Percentiles rank a stretch among this genome's conserved stretches.
Conservation (phyloP, 2,113 vertebrate species). For the Colinus virginianus region DNA sequence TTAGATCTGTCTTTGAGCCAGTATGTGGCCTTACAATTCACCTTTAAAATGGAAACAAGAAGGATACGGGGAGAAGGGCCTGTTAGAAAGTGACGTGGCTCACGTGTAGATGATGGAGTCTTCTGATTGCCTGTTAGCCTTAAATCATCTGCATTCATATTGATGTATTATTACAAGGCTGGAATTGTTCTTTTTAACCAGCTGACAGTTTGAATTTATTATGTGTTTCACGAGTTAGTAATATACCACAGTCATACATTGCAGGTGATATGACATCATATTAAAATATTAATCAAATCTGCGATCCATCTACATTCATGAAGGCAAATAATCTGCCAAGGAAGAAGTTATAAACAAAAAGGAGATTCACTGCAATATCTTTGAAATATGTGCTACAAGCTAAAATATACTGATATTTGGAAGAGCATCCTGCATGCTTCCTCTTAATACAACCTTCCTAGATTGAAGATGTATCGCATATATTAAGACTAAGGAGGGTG, state of each 20-base stretch:
- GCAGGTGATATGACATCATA: neutral
- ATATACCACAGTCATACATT: neutral
- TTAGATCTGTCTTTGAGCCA: neutral
- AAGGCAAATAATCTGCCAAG: constrained; percentile 4
- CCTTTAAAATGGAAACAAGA: neutral
- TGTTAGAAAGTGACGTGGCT: neutral
- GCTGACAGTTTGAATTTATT: constrained; percentile 11
- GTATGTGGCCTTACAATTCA: neutral
- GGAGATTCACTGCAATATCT: neutral
- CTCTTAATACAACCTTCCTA: neutral
- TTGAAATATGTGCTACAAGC: constrained; percentile 34
- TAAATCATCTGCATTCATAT: neutral
- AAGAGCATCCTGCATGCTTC: neutral
- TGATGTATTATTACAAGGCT: neutral
- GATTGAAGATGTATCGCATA: neutral
- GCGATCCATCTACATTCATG: constrained; percentile 21
- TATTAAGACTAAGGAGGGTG: neutral
- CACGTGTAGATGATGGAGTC: neutral
- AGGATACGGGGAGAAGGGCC: neutral
- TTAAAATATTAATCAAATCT: constrained; percentile 58
- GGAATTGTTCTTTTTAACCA: constrained; percentile 2
- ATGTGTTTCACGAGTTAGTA: neutral
- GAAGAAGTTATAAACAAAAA: constrained; percentile 50
- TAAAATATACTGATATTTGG: neutral
- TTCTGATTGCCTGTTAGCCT: neutral